Conservation (phyloP, 2,797 vertebrate species). For the Eurystomus glaucurus region DNA sequence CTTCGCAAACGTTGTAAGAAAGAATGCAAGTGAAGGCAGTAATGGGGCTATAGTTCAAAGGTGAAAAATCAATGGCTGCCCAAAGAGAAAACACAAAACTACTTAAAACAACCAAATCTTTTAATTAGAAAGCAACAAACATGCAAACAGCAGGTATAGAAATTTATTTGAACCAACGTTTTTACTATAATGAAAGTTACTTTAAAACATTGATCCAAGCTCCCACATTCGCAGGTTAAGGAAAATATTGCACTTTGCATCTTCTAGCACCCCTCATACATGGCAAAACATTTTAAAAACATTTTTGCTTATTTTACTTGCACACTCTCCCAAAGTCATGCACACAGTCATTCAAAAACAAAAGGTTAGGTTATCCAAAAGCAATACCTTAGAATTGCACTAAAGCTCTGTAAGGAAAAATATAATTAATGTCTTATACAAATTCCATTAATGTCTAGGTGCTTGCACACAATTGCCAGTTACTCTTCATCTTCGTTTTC, state of each 20-base stretch:
- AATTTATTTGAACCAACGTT: constrained; percentile 88
- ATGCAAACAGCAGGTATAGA: constrained; percentile 92
- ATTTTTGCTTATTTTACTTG: constrained; percentile 82
- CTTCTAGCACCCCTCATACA: constrained; percentile 87
- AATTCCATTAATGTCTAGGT: constrained; percentile 87
- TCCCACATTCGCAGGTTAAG: constrained; percentile 87
- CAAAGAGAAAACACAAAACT: constrained; percentile 63
- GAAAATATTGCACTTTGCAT: constrained; percentile 95
- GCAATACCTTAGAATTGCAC: constrained; percentile 91
- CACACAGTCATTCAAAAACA: constrained; percentile 87
- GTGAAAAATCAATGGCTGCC: background rate
- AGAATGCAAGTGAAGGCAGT: background rate
- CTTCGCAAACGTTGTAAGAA: background rate
- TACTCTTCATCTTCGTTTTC: constrained; percentile 93
- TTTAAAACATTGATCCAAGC: constrained; percentile 91
- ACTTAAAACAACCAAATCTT: constrained; percentile 83
- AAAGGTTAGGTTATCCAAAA: constrained; percentile 90
- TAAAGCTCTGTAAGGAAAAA: constrained; percentile 93
- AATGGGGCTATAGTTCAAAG: background rate
- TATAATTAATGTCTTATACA: constrained; percentile 93
- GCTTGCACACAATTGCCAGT: constrained; percentile 84
- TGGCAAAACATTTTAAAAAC: constrained; percentile 82
- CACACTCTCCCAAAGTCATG: constrained; percentile 84
- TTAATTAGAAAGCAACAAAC: constrained; percentile 90
- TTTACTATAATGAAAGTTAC: constrained; percentile 90